Evolutionary conservation across 2,888 invertebrate genomes (phyloP), one percentile per base, ranked within the genome.

Genomic region (Eupsilia transversa): DNA sequence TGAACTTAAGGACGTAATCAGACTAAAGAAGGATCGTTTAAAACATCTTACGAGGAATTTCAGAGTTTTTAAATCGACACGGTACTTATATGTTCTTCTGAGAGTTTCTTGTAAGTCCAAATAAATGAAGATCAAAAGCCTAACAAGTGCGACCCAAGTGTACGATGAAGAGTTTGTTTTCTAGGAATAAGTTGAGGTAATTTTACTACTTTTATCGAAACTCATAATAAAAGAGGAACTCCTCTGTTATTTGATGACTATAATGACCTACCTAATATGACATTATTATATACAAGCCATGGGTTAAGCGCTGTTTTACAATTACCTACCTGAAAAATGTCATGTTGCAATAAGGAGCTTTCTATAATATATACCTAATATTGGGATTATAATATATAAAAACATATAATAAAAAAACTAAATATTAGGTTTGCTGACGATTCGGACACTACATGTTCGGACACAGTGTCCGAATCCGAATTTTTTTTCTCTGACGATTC

Each of bases 31-130:
- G 27, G 41, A 56, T 61, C 60, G 49, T 78, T 79, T 83, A 59
- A 66, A 67, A 72, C 66, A 68, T 67, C 63, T 83, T 41, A 63
- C 46, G 54, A 64, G 41, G 30, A 72, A 80, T 67, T 69, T 67
- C 27, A 43, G 49, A 80, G 79, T 49, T 83, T 83, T 69, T 79
- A 63, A 79, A 81, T 69, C 35, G 83, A 60, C 41, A 33, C 30
- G 33, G n/a, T 66, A 49, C 80, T 66, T 83, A 65, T 46, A 35
- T 71, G 41, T 67, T 69, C 56, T 69, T 69, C 23, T 27, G 38
- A 52, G 52, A 66, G 59, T 61, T 61, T 61, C 60, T 80, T n/a
- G 27, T 12, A 54, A 73, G n/a, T 72, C 54, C 64, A 67, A 83
- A 76, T 78, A 63, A 43, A 57, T 67, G 43, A 52, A 63, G 67